phyloP scores from a whole-genome alignment of 2,113 vertebrate species.

The Ictidomys tridecemlineatus region DNA sequence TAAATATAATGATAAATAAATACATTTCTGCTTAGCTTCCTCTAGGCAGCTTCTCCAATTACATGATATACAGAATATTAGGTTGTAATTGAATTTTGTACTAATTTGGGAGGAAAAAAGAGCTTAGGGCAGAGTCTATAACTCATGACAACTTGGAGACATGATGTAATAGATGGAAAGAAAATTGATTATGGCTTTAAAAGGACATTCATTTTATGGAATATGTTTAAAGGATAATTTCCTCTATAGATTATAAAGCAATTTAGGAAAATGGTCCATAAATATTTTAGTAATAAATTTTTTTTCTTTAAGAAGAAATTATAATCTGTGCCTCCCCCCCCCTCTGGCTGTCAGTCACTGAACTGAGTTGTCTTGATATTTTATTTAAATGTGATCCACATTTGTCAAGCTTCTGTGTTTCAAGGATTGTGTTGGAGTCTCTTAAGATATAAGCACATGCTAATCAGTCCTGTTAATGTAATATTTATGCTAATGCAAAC shows the following conservation, averaged over 20 bases:
- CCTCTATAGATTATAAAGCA: slow-evolving; percentile 45
- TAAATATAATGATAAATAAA: too few relatives aligned
- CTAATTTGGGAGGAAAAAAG: neutral
- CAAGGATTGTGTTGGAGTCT: neutral
- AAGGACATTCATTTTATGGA: slow-evolving; percentile 30
- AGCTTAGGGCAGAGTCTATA: neutral
- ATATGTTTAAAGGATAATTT: slow-evolving; percentile 48
- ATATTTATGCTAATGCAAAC: neutral
- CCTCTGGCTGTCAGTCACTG: neutral
- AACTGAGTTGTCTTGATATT: neutral
- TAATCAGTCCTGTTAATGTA: neutral
- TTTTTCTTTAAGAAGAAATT: slow-evolving; percentile 15
- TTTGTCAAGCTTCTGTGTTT: neutral
- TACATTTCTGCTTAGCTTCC: too few relatives aligned
- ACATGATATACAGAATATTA: neutral
- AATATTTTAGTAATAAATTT: slow-evolving; percentile 25
- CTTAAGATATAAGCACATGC: neutral
- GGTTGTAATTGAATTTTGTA: slow-evolving; percentile 12
- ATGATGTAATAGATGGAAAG: slow-evolving; percentile 42
- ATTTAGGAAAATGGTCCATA: slow-evolving; percentile 42
- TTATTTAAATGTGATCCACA: slow-evolving; percentile 31
- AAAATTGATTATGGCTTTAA: slow-evolving; percentile 50
- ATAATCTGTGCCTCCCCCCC: neutral
- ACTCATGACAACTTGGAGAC: slow-evolving; percentile 47
- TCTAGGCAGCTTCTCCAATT: too few relatives aligned